phyloP scores from a whole-genome alignment of 2,113 vertebrate genomes.

The Albula glossodonta region DNA sequence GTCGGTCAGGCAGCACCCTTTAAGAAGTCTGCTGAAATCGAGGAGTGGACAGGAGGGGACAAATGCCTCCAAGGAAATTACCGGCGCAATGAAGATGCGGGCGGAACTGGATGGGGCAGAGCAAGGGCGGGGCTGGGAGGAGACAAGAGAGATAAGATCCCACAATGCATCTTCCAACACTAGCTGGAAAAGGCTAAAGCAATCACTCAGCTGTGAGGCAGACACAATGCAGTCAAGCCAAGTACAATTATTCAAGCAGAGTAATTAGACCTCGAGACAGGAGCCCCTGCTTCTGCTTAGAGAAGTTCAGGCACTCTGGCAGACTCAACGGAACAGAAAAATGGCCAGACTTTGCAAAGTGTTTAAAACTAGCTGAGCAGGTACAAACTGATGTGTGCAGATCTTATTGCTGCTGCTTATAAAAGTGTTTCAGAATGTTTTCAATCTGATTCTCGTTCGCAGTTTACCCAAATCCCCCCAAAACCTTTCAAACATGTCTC shows the following conservation, averaged over 20 bases:
- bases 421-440: background rate
- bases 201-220: conserved; percentile 17
- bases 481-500: background rate
- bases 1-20: background rate
- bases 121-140: background rate
- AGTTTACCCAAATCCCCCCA: background rate
- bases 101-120: background rate
- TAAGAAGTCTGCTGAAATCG: background rate
- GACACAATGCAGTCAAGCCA: background rate
- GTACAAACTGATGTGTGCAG: background rate
- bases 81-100: conserved; percentile 10
- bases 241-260: conserved; percentile 30
- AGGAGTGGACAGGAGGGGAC: background rate
- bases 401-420: background rate
- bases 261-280: conserved; percentile 23
- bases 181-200: conserved; percentile 31
- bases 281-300: background rate
- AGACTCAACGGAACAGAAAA: conserved; percentile 20
- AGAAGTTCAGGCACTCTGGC: conserved; percentile 7
- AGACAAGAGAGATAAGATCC: conserved; percentile 6
- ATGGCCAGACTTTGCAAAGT: background rate
- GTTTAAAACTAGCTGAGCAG: background rate
- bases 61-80: conserved; percentile 19
- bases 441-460: background rate
- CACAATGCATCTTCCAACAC: conserved; percentile 22